Base-by-base conservation (phyloP, 2,797 vertebrate genomes). In the Hyperoplus lanceolatus region DNA sequence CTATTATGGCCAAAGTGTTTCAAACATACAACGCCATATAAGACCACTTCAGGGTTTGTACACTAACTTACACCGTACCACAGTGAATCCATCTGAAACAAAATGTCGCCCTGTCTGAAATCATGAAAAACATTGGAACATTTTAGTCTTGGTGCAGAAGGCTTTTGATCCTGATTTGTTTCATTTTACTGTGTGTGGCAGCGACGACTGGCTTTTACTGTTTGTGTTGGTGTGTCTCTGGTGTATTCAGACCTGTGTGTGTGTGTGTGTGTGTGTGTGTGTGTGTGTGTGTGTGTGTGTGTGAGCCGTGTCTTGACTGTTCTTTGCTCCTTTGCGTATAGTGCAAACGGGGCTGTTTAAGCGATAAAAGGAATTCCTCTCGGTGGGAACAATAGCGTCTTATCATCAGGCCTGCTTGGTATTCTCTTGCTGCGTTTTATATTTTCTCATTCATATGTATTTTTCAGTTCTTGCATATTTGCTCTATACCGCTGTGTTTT, bases 91-190 rank as follows among this genome's bases (percentile, higher is more conserved):
- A 42, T 69, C 71, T 73, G 64, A 81, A 73, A 89, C 77, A 75
- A 86, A 89, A 85, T 16, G 68, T 67, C 70, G 29, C 61, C 59
- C 68, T 45, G 68, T 81, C 81, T 73, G 68, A 76, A 87, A 73
- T 77, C 85, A 79, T 84, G 84, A 85, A 81, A 75, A 81, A 75
- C 83, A 87, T 72, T 73, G 73, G 6, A 69, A 77, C 77, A 73
- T 79, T 77, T 61, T 61, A 55, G 59, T 54, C 70, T 56, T 67
- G 4, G 54, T 58, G 77, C 80, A 49, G 60, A 29, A 54, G 63
- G 81, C 85, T 82, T 82, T 86, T 88, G 81, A 85, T 90, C 70
- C 74, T 67, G 77, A 84, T 79, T 73, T 42, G 46, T 29, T 29
- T 85, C 80, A 71, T 83, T 79, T 85, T 50, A 70, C 70, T 50